phyloP scores from a whole-genome alignment of 1,140 invertebrate species.

The Platyscapa corneri region DNA sequence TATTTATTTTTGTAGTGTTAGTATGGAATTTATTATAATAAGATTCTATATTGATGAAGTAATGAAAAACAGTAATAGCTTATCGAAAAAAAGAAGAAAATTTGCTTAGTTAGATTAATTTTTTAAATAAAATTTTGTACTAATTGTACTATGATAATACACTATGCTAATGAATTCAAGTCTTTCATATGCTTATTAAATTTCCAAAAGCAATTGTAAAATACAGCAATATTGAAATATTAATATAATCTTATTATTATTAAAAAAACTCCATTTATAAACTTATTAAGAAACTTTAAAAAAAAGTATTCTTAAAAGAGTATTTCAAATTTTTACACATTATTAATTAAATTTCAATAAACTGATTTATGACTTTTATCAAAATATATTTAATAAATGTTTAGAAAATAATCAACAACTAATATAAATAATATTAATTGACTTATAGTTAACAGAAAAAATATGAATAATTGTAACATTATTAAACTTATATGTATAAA shows the following conservation, averaged over 20 bases:
- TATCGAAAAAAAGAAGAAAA: background rate
- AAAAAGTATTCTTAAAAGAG: no score
- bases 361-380: no score
- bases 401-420: background rate
- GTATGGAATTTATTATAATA: background rate
- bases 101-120: background rate
- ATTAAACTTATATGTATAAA: no score
- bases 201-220: background rate
- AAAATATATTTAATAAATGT: no score
- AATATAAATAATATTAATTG: no score
- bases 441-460: no score
- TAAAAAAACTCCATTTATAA: no score
- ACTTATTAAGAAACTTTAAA: no score
- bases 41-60: background rate
- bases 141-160: no score
- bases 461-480: no score
- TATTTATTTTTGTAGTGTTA: background rate
- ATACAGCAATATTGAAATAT: background rate
- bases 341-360: no score
- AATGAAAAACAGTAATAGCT: background rate
- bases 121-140: background rate
- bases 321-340: no score
- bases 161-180: background rate
- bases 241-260: background rate
- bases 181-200: background rate